phyloP scores from a whole-genome alignment of 2,888 invertebrate species.

The Lacanobia wlatinum region DNA sequence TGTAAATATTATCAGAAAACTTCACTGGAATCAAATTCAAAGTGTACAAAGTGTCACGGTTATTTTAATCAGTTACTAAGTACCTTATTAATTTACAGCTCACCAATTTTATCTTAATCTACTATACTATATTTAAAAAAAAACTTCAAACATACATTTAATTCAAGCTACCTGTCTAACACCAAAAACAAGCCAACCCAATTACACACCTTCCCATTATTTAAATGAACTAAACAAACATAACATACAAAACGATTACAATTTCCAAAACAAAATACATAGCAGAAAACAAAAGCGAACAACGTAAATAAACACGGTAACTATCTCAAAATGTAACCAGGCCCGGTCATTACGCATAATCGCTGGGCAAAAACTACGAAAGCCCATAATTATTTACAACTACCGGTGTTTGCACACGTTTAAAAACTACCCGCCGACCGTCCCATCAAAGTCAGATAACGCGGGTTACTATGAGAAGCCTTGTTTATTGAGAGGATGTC shows the following conservation, averaged over 20 bases:
- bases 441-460: slow-evolving; percentile 85
- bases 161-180: not conserved
- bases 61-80: too few species aligned
- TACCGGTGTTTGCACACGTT: slow-evolving; percentile 74
- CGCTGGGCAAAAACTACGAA: slow-evolving; percentile 69
- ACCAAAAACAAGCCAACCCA: slow-evolving; percentile 32
- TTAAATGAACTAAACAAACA: slow-evolving; percentile 56
- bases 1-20: too few species aligned
- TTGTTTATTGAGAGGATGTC: slow-evolving; percentile 87
- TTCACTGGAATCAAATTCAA: too few species aligned
- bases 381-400: slow-evolving; percentile 84
- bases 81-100: too few species aligned
- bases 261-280: slow-evolving; percentile 62
- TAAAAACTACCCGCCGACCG: slow-evolving; percentile 83
- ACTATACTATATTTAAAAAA: too few species aligned
- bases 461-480: slow-evolving; percentile 83
- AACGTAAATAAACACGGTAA: slow-evolving; percentile 60
- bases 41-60: too few species aligned
- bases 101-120: too few species aligned
- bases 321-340: slow-evolving; percentile 60
- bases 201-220: slow-evolving; percentile 46
- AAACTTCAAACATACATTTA: not conserved
- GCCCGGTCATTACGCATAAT: slow-evolving; percentile 69
- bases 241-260: slow-evolving; percentile 58
- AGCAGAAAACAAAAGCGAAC: slow-evolving; percentile 54